phyloP scores from a whole-genome alignment of 2,888 invertebrate genomes.

The Subacronicta megacephala region DNA sequence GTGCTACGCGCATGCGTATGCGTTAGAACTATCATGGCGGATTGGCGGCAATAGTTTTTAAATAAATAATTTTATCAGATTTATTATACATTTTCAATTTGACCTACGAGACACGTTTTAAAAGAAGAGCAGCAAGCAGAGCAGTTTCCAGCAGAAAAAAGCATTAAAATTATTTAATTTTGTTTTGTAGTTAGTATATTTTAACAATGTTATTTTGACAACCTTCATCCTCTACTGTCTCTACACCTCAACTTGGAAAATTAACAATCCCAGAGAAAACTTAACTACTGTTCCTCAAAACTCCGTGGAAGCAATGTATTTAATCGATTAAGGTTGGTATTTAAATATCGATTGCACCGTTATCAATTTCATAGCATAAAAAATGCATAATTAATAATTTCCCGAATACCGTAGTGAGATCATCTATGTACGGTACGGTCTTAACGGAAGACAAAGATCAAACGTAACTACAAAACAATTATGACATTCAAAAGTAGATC shows the following conservation, averaged over 20 bases:
- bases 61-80: constrained; percentile 18
- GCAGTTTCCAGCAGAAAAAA: no score
- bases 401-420: constrained; percentile 48
- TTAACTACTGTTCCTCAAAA: not conserved
- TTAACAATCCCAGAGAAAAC: no score
- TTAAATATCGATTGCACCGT: constrained; percentile 23
- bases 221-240: no score
- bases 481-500: constrained; percentile 11
- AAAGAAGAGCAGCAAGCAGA: no score
- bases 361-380: constrained; percentile 33
- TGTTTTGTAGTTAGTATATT: no score
- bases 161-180: no score
- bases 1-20: constrained; percentile 25
- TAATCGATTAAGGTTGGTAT: constrained; percentile 26
- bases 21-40: constrained; percentile 33
- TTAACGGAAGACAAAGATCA: constrained; percentile 32
- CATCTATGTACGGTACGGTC: constrained; percentile 38
- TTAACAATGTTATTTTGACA: no score
- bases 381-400: constrained; percentile 40
- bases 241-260: no score
- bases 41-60: no score
- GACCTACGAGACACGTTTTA: no score
- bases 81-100: no score
- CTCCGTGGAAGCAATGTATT: constrained; percentile 26
- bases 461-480: not conserved